Conservation (phyloP, 2,797 vertebrate species). For the Gymnoscopelus braueri region DNA sequence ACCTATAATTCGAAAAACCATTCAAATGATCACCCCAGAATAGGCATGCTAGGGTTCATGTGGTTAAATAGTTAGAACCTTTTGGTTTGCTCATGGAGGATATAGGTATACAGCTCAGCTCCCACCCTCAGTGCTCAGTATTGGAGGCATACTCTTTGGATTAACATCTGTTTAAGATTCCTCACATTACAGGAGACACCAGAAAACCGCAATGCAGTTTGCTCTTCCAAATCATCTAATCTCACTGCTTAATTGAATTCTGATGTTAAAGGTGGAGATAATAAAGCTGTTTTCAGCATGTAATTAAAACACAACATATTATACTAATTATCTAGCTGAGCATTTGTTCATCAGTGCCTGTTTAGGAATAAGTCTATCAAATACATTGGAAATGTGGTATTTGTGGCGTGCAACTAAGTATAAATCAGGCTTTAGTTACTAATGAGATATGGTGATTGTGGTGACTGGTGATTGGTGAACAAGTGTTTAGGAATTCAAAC, state of each 20-base stretch:
- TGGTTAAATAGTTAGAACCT: too few species aligned
- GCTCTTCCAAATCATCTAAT: conserved; percentile 68
- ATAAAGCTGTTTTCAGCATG: conserved; percentile 49
- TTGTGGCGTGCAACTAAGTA: too few species aligned
- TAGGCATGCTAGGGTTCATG: too few species aligned
- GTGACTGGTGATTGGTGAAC: conserved; percentile 35
- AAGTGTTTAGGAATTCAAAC: conserved; percentile 23
- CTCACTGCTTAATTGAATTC: conserved; percentile 68
- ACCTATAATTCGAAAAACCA: too few species aligned
- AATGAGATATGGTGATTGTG: conserved; percentile 53
- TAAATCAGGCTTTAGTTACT: conserved; percentile 48
- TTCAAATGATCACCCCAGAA: too few species aligned
- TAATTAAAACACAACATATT: conserved; percentile 70
- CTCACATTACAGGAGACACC: conserved; percentile 25
- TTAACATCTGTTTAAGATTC: conserved; percentile 37
- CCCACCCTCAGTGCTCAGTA: too few species aligned
- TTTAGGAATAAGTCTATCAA: conserved; percentile 40
- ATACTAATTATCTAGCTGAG: conserved; percentile 60
- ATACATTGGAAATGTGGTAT: too few species aligned
- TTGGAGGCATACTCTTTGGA: conserved; percentile 17
- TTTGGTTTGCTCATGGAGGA: too few species aligned
- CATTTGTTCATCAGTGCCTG: conserved; percentile 51
- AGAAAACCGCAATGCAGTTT: conserved; percentile 63
- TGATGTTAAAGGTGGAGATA: conserved; percentile 66
- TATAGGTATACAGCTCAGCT: too few species aligned